Evolutionary conservation across 2,888 invertebrate species (phyloP).

Genomic region (Tetragonisca angustula): DNA sequence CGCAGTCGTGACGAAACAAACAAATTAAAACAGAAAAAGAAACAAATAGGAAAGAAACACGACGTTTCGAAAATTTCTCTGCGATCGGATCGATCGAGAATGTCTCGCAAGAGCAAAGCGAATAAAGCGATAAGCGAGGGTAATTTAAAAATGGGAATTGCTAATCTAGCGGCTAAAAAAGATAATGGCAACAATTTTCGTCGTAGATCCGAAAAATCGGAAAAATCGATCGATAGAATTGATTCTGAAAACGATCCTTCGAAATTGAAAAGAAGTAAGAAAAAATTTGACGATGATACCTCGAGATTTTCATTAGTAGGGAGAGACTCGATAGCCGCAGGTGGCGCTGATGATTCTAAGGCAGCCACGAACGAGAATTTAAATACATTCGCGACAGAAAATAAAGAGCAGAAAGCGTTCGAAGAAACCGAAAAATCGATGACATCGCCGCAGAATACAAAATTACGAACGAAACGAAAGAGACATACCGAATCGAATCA

Average conservation of each 20-base stretch:
- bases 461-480: slow-evolving; percentile 52
- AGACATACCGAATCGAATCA: slow-evolving; percentile 17
- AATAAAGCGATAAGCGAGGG: slow-evolving; percentile 4
- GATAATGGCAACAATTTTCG: slow-evolving; percentile 39
- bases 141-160: slow-evolving; percentile 35
- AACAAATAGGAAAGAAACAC: slow-evolving; percentile 29
- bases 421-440: not conserved
- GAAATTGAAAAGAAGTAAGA: not conserved
- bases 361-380: not conserved
- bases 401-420: not conserved
- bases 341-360: not conserved
- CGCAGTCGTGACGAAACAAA: not conserved
- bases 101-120: slow-evolving; percentile 26
- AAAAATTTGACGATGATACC: not conserved
- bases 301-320: not conserved
- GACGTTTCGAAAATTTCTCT: not conserved
- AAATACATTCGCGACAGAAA: not conserved
- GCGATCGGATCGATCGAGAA: slow-evolving; percentile 10
- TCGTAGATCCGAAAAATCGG: slow-evolving; percentile 31
- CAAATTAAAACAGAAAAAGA: slow-evolving; percentile 41
- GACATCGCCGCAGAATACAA: slow-evolving; percentile 1
- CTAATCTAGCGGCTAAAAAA: slow-evolving; percentile 32
- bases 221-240: slow-evolving; percentile 9
- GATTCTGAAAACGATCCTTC: slow-evolving; percentile 13
- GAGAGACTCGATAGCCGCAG: not conserved